These are phyloP conservation scores for Rachycentron canadum DNA, from an alignment of 2,797 vertebrate species.

Conservation along the genomic window DNA sequence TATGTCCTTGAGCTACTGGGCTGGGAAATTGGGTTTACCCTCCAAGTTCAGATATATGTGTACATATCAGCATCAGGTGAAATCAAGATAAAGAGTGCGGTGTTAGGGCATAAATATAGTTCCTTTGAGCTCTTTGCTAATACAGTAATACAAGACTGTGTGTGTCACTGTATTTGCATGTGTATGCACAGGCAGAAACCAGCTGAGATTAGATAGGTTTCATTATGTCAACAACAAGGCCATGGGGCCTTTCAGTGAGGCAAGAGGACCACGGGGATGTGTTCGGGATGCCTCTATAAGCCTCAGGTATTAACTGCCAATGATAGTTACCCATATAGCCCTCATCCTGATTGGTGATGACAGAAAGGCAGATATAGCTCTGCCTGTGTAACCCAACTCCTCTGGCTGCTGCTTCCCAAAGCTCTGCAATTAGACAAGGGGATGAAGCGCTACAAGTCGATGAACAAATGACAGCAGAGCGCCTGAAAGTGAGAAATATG, in stretches of 20 bases:
- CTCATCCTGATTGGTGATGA: conserved; percentile 81
- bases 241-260: conserved; percentile 67
- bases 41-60: conserved; percentile 32
- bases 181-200: conserved; percentile 32
- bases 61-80: conserved; percentile 37
- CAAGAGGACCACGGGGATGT: conserved; percentile 56
- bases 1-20: background rate
- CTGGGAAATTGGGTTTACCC: background rate
- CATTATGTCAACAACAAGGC: conserved; percentile 63
- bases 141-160: conserved; percentile 40
- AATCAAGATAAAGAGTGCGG: conserved; percentile 41
- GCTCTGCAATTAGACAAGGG: conserved; percentile 68
- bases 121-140: conserved; percentile 32
- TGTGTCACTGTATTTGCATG: conserved; percentile 29
- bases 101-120: conserved; percentile 43
- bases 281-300: conserved; percentile 69
- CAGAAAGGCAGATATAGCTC: conserved; percentile 79
- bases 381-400: conserved; percentile 73
- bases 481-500: conserved; percentile 9
- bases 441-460: conserved; percentile 46
- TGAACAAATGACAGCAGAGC: conserved; percentile 41
- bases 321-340: conserved; percentile 77
- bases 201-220: conserved; percentile 52
- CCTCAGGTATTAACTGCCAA: conserved; percentile 73
- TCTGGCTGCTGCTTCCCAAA: conserved; percentile 58